Conservation (phyloP, 2,113 vertebrate genomes). For the Elgaria multicarinata region DNA sequence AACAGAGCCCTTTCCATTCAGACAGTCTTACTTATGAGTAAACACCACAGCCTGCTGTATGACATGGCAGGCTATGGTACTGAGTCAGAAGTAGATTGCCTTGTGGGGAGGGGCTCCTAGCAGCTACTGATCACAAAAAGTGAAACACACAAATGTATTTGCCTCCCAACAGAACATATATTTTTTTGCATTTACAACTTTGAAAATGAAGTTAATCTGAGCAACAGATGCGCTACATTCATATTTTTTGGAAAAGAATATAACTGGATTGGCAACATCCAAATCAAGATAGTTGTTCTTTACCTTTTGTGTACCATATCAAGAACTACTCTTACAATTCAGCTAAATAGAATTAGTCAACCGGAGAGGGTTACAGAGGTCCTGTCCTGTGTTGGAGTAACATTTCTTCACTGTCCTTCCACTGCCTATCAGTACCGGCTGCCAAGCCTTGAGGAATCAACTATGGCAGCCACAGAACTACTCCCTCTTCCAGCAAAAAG, state of each 20-base stretch:
- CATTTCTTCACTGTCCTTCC: too few relatives aligned
- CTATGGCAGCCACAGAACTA: not conserved
- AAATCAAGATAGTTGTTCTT: constrained; percentile 70
- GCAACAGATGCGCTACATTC: constrained; percentile 77
- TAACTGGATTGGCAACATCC: constrained; percentile 65
- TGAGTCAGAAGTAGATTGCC: not conserved
- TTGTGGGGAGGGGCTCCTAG: not conserved
- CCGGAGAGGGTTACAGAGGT: constrained; percentile 67
- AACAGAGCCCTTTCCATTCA: not conserved
- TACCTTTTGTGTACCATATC: constrained; percentile 71
- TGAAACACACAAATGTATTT: not conserved
- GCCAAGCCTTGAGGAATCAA: not conserved
- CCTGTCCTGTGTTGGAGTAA: too few relatives aligned
- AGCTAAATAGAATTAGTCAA: constrained; percentile 81
- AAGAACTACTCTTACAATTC: constrained; percentile 83
- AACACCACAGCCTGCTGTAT: not conserved
- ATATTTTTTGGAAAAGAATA: constrained; percentile 73
- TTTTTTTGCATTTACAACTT: constrained; percentile 46
- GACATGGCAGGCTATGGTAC: not conserved
- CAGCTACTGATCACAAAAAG: not conserved
- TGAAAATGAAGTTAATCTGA: constrained; percentile 67
- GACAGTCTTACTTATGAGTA: not conserved
- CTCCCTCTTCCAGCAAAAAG: not conserved
- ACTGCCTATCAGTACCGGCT: too few relatives aligned
- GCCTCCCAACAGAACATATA: not conserved